Evolutionary conservation across 2,888 invertebrate species (phyloP).

Genomic region (Eupithecia subumbrata): DNA sequence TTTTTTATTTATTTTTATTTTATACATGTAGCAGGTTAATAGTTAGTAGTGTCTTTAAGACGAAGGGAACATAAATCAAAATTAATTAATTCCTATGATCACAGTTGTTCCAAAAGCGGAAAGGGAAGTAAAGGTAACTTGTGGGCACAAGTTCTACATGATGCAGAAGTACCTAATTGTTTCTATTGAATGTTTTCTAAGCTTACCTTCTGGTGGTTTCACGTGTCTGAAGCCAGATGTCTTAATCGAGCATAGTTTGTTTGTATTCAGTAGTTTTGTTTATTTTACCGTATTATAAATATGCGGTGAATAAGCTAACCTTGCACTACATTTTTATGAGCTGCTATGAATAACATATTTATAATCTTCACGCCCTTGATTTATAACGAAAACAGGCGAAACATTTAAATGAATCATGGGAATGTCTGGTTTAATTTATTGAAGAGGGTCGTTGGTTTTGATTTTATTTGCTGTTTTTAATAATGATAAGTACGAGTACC

Average conservation of each 20-base stretch:
- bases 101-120: slow-evolving; percentile 1
- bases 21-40: not conserved
- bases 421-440: slow-evolving; percentile 9
- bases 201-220: not conserved
- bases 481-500: not conserved
- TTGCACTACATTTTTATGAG: slow-evolving; percentile 40
- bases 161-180: not conserved
- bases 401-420: slow-evolving; percentile 11
- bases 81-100: not conserved
- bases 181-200: not conserved
- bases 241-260: slow-evolving; percentile 19
- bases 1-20: too few species aligned
- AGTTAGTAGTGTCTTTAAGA: not conserved
- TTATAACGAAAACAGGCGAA: slow-evolving; percentile 22
- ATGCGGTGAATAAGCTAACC: slow-evolving; percentile 39
- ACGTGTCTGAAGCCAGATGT: not conserved
- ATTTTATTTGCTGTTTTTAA: not conserved
- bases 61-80: slow-evolving; percentile 4
- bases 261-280: slow-evolving; percentile 33
- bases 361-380: slow-evolving; percentile 34
- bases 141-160: not conserved
- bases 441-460: not conserved
- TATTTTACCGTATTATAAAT: slow-evolving; percentile 35
- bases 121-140: not conserved
- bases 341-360: slow-evolving; percentile 36